Evolutionary conservation across 1,140 invertebrate genomes (phyloP).

Genomic region (Aphelinus certus): DNA sequence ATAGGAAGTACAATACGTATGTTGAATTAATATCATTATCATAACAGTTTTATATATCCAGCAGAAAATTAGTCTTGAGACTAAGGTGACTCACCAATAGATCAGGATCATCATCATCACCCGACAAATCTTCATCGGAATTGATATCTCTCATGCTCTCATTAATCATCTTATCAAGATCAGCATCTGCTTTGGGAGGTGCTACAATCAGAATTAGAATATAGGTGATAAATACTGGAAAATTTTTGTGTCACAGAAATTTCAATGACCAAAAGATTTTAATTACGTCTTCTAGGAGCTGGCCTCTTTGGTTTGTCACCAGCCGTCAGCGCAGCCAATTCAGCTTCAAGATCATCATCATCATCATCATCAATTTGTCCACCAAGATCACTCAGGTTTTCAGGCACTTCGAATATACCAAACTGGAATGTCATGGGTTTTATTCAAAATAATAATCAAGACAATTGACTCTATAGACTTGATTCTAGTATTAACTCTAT

Average conservation of each 20-base stretch:
- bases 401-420: constrained; percentile 79
- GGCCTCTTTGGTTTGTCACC: constrained; percentile 65
- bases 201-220: constrained; percentile 40
- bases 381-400: constrained; percentile 69
- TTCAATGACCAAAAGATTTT: background rate
- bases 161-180: constrained; percentile 78
- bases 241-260: constrained; percentile 18
- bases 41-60: background rate
- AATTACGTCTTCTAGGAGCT: constrained; percentile 34
- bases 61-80: constrained; percentile 24
- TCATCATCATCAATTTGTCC: constrained; percentile 65
- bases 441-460: too few relatives aligned
- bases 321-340: constrained; percentile 79
- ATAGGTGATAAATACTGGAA: background rate
- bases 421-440: constrained; percentile 65
- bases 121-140: constrained; percentile 77
- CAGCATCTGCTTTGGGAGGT: constrained; percentile 52
- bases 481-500: constrained; percentile 39
- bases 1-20: constrained; percentile 12
- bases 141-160: constrained; percentile 79
- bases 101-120: constrained; percentile 80
- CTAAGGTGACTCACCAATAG: constrained; percentile 68
- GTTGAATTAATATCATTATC: constrained; percentile 2
- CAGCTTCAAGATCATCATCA: constrained; percentile 84
- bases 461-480: too few relatives aligned